Conservation (phyloP, 2,113 vertebrate genomes). For the Carassius carassius region DNA sequence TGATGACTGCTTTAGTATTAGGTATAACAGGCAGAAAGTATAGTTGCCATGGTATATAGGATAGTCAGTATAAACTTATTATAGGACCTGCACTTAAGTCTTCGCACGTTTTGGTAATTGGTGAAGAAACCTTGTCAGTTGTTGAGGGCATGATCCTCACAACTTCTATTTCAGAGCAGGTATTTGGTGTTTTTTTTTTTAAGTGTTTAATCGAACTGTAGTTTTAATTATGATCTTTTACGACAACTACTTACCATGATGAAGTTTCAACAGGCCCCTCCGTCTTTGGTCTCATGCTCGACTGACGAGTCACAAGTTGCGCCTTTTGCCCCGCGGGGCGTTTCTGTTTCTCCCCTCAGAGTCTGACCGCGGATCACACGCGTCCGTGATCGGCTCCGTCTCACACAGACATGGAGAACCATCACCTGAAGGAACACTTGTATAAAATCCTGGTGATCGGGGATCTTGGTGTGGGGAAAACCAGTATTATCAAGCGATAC, state of each 20-base stretch:
- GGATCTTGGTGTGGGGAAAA: slow-evolving; percentile 78
- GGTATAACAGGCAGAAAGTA: background rate
- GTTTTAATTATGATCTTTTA: background rate
- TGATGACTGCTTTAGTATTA: background rate
- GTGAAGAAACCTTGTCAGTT: background rate
- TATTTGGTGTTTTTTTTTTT: background rate
- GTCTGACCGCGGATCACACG: slow-evolving; percentile 54
- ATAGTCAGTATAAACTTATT: background rate
- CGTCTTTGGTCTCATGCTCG: slow-evolving; percentile 18
- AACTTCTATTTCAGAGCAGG: background rate
- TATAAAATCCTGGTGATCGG: slow-evolving; percentile 97
- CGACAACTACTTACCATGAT: background rate
- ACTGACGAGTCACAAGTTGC: slow-evolving; percentile 68
- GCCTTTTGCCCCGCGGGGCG: slow-evolving; percentile 21
- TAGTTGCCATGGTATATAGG: background rate
- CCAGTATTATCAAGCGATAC: slow-evolving; percentile 84
- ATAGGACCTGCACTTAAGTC: background rate
- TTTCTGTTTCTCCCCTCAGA: slow-evolving; percentile 26
- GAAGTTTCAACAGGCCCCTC: background rate
- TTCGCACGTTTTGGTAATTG: background rate
- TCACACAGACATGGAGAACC: slow-evolving; percentile 87
- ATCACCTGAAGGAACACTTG: slow-evolving; percentile 84
- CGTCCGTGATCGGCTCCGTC: slow-evolving; percentile 52
- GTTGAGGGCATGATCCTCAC: background rate
- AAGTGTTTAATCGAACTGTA: background rate